These are phyloP conservation scores for Dasyornis broadbenti DNA, from an alignment of 2,113 vertebrate species.

Conservation along the genomic window DNA sequence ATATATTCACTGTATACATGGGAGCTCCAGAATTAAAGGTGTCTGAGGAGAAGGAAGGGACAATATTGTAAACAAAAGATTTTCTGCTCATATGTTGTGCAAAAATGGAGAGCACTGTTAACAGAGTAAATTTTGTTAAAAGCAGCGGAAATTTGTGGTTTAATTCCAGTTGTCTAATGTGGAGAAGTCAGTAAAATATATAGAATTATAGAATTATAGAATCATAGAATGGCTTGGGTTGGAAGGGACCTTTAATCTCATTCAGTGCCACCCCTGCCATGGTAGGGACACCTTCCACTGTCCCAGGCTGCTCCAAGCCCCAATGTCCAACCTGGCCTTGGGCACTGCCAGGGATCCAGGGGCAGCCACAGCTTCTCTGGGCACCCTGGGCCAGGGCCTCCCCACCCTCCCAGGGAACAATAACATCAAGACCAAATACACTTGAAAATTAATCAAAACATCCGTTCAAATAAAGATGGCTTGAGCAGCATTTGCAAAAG, in stretches of 20 bases:
- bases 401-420: not conserved
- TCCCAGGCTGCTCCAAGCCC: not conserved
- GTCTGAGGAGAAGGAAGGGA: not conserved
- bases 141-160: not conserved
- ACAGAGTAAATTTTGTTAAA: not conserved
- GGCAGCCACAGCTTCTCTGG: not conserved
- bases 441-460: not conserved
- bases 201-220: not conserved
- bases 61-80: not conserved
- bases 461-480: not conserved
- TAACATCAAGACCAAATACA: not conserved
- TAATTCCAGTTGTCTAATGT: not conserved
- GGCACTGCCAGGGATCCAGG: not conserved
- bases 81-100: not conserved
- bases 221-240: not conserved
- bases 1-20: not conserved
- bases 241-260: not conserved
- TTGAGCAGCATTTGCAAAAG: not conserved
- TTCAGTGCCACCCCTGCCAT: fast-evolving
- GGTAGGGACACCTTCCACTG: not conserved
- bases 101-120: not conserved
- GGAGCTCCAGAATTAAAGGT: not conserved
- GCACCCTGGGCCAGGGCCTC: fast-evolving
- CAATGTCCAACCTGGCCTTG: not conserved
- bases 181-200: not conserved